Evolutionary conservation across 2,797 vertebrate species (phyloP).

Genomic region (Pipistrellus nathusii): DNA sequence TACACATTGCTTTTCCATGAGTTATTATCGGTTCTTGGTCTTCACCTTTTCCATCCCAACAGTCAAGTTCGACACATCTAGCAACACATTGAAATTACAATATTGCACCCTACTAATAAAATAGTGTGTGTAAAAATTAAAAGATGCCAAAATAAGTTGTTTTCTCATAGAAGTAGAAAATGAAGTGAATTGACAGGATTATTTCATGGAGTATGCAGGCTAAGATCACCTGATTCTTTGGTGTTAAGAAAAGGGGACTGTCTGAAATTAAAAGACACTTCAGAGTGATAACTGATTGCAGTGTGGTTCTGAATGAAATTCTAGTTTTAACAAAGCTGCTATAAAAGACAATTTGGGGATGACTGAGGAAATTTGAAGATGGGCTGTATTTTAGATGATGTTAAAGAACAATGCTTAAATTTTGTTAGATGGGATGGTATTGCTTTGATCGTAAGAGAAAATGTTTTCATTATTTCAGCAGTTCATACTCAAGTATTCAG

Average conservation of each 20-base stretch:
- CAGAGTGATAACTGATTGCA: not conserved
- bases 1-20: slow-evolving; percentile 99
- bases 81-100: slow-evolving; percentile 55
- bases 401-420: not conserved
- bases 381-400: not conserved
- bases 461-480: not conserved
- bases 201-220: not conserved
- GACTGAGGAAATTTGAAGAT: not conserved
- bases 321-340: not conserved
- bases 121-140: not conserved
- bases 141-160: not conserved
- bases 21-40: slow-evolving; percentile 99
- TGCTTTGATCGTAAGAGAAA: not conserved
- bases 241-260: not conserved
- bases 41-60: slow-evolving; percentile 99
- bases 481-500: not conserved
- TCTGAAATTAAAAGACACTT: not conserved
- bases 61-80: slow-evolving; percentile 98
- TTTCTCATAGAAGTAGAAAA: not conserved
- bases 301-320: not conserved
- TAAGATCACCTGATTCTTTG: not conserved
- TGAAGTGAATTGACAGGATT: not conserved
- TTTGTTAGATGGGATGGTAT: not conserved
- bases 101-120: not conserved
- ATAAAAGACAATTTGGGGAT: not conserved